Conservation (phyloP, 2,888 invertebrate species). For the Calephelis perditalis region DNA sequence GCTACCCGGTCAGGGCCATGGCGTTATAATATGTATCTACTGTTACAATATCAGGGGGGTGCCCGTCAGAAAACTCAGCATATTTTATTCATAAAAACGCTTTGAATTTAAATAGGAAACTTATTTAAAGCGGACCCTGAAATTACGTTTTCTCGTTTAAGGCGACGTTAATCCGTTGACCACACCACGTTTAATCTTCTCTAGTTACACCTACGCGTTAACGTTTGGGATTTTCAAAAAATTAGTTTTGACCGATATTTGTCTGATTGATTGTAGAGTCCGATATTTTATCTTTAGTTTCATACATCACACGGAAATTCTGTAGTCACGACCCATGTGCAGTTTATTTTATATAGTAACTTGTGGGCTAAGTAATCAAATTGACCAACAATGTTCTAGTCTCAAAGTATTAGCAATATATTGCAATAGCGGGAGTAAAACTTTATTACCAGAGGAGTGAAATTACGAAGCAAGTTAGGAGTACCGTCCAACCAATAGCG, state of each 20-base stretch:
- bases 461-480: neutral
- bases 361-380: neutral
- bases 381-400: neutral
- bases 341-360: neutral
- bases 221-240: too few relatives aligned
- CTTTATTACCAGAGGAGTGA: neutral
- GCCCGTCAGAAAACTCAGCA: neutral
- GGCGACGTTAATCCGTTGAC: too few relatives aligned
- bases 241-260: too few relatives aligned
- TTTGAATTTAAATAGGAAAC: neutral
- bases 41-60: too few relatives aligned
- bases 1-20: too few relatives aligned
- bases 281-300: neutral
- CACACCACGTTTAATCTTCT: too few relatives aligned
- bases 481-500: neutral
- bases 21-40: too few relatives aligned
- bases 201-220: too few relatives aligned
- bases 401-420: neutral
- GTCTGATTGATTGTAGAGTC: too few relatives aligned
- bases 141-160: too few relatives aligned
- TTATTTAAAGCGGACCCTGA: neutral
- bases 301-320: neutral
- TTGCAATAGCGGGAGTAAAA: neutral
- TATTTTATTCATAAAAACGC: slow-evolving; percentile 4
- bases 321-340: neutral